These are phyloP conservation scores for Helicolenus hilgendorfi DNA, from an alignment of 2,797 vertebrate genomes.

Conservation along the genomic window DNA sequence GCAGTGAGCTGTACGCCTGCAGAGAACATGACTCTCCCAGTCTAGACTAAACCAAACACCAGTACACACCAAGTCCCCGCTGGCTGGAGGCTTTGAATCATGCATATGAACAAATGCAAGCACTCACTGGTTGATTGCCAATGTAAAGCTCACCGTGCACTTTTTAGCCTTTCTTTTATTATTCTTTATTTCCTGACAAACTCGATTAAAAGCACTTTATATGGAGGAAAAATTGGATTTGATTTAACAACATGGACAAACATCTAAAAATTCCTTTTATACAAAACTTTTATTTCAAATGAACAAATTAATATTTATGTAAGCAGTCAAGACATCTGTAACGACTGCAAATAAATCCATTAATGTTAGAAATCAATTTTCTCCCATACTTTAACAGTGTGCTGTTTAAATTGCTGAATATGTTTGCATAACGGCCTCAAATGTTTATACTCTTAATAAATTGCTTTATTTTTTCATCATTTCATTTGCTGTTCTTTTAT, in stretches of 20 bases:
- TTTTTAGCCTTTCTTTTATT: neutral
- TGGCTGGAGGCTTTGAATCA: constrained; percentile 37
- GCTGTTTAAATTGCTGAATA: neutral
- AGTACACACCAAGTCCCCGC: constrained; percentile 29
- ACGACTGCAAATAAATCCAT: neutral
- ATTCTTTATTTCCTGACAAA: neutral
- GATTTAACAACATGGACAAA: neutral
- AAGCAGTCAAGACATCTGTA: neutral
- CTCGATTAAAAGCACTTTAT: neutral
- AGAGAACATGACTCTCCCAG: constrained; percentile 59
- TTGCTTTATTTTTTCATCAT: neutral
- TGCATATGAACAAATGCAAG: constrained; percentile 42
- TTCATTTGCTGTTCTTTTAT: neutral
- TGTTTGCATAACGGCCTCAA: neutral
- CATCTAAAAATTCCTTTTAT: neutral
- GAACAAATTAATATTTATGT: neutral
- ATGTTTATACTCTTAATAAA: neutral
- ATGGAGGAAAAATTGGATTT: neutral
- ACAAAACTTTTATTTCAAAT: neutral
- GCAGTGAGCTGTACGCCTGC: constrained; percentile 46
- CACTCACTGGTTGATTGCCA: constrained; percentile 3
- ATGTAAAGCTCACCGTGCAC: neutral
- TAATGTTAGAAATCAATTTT: neutral
- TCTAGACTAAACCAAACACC: constrained; percentile 59
- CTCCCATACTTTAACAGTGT: neutral